A percentile compares a stretch with the other conserved stretches of the same genome.
phyloP scores from a whole-genome alignment of 2,113 vertebrate genomes.

The Odontophorus gujanensis region DNA sequence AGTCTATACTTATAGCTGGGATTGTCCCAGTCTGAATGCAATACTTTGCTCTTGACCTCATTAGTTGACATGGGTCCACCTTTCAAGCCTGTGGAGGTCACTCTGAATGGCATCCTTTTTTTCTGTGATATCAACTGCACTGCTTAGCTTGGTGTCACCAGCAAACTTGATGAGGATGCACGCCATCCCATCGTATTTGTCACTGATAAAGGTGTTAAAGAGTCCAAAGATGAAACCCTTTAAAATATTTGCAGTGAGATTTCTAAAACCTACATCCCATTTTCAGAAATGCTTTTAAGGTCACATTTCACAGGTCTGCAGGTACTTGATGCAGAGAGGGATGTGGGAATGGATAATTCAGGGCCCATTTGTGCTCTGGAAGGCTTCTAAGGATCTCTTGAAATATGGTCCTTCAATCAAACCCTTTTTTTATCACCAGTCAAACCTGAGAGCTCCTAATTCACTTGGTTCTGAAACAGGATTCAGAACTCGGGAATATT shows the following conservation, averaged over 20 bases:
- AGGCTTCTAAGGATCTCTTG: not conserved
- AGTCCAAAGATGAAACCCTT: no score
- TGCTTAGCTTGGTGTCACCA: no score
- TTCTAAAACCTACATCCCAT: not conserved
- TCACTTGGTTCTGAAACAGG: not conserved
- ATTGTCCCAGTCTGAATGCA: no score
- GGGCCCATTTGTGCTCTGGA: not conserved
- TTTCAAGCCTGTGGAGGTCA: no score
- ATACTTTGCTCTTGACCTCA: no score
- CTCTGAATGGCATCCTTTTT: no score
- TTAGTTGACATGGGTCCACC: no score
- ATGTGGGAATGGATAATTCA: not conserved
- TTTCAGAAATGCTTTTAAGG: not conserved
- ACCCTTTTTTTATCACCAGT: not conserved
- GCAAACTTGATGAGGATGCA: no score
- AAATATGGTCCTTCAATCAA: not conserved
- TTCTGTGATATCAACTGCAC: no score
- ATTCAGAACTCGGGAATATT: not conserved
- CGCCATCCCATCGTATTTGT: no score
- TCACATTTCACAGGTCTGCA: not conserved
- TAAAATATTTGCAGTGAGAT: not conserved
- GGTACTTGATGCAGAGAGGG: not conserved
- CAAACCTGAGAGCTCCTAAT: not conserved
- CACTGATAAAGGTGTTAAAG: no score
- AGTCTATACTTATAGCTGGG: no score